Percentiles rank a stretch among this genome's conserved stretches.
These are phyloP conservation scores for Eudyptes chrysolophus DNA, from an alignment of 2,113 vertebrate genomes.

Conservation along the genomic window DNA sequence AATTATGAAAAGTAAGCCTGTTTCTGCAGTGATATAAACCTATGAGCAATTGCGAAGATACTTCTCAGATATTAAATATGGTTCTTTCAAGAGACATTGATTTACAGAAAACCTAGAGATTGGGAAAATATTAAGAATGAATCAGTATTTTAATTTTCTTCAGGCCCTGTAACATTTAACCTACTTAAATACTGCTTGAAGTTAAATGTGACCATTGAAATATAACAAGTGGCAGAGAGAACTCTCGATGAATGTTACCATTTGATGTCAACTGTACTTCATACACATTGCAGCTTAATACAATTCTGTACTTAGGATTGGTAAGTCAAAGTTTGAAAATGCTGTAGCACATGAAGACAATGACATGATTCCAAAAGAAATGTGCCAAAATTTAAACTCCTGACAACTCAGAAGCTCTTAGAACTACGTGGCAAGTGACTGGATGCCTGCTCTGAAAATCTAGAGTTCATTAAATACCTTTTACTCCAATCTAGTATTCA, in stretches of 20 bases:
- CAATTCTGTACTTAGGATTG: background rate
- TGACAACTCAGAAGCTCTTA: background rate
- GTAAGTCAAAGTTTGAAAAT: background rate
- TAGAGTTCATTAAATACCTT: background rate
- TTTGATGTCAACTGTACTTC: background rate
- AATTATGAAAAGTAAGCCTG: constrained; percentile 39
- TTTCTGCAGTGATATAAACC: constrained; percentile 1
- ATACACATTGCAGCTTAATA: background rate
- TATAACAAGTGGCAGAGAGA: background rate
- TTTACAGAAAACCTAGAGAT: constrained; percentile 42
- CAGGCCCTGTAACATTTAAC: background rate
- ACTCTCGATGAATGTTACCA: background rate
- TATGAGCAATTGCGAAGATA: constrained; percentile 30
- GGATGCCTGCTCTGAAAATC: background rate
- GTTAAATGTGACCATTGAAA: constrained; percentile 31
- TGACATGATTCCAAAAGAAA: background rate
- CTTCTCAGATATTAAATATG: constrained; percentile 44
- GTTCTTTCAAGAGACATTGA: constrained; percentile 35
- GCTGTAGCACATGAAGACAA: background rate
- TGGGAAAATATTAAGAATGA: constrained; percentile 53
- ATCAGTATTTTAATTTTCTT: constrained; percentile 63
- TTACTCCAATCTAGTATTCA: background rate
- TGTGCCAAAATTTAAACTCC: background rate
- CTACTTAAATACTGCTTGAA: constrained; percentile 15
- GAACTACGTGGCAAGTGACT: background rate